These are phyloP conservation scores for Capricornis sumatraensis DNA, from an alignment of 2,113 vertebrate genomes.

Conservation along the genomic window DNA sequence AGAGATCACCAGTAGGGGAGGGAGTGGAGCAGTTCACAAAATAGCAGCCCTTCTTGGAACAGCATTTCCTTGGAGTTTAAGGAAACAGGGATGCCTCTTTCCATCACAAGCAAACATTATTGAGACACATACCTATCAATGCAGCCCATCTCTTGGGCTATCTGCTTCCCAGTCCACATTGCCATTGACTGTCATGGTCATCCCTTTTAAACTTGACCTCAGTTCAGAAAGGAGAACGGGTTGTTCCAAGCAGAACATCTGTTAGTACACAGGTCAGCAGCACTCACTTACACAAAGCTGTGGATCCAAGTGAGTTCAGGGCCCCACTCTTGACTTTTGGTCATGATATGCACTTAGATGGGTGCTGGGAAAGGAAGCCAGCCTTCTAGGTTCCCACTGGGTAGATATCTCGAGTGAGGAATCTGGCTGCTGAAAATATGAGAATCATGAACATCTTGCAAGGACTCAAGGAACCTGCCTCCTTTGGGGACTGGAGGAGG, in stretches of 20 bases:
- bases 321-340: background rate
- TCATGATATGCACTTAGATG: background rate
- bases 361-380: background rate
- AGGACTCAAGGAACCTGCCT: background rate
- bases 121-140: background rate
- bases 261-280: background rate
- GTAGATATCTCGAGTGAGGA: background rate
- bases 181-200: background rate
- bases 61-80: background rate
- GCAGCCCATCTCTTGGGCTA: background rate
- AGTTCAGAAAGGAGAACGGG: background rate
- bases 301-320: background rate
- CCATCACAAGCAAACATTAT: background rate
- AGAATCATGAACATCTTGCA: background rate
- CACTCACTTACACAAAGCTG: background rate
- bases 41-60: background rate
- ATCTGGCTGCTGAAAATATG: background rate
- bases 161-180: background rate
- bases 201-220: background rate
- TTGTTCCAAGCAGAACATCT: background rate
- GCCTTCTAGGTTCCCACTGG: background rate
- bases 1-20: background rate
- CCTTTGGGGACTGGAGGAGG: background rate
- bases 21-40: background rate
- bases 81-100: constrained; percentile 10